Conservation (phyloP, 2,888 invertebrate species). For the Neoscelio sp. region DNA sequence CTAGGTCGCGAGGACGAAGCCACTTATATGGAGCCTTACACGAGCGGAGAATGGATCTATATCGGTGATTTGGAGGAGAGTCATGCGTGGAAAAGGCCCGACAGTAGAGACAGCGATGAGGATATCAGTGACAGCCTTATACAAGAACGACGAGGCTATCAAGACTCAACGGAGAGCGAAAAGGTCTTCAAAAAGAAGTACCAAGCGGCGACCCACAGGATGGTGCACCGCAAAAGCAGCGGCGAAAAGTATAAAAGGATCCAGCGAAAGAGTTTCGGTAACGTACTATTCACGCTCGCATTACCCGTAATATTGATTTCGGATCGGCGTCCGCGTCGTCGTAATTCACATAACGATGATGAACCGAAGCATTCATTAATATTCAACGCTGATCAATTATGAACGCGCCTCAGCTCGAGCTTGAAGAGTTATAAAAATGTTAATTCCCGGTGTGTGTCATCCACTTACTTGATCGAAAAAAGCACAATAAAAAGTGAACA, state of each 20-base stretch:
- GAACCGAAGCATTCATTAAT: conserved; percentile 1
- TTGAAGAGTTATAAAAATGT: conserved; percentile 16
- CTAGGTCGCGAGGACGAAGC: conserved; percentile 87
- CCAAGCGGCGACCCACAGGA: conserved; percentile 93
- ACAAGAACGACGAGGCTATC: conserved; percentile 84
- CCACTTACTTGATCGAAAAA: conserved; percentile 12
- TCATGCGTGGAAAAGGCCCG: conserved; percentile 86
- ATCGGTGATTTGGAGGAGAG: conserved; percentile 89
- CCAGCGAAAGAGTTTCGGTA: conserved; percentile 93
- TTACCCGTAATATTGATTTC: conserved; percentile 4
- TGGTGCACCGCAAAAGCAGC: conserved; percentile 95
- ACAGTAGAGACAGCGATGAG: conserved; percentile 81
- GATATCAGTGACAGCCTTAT: conserved; percentile 75
- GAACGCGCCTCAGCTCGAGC: background rate
- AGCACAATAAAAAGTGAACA: conserved; percentile 36
- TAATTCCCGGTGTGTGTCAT: background rate
- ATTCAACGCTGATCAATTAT: conserved; percentile 20
- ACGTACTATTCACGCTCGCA: conserved; percentile 80
- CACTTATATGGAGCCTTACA: conserved; percentile 90
- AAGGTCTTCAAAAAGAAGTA: conserved; percentile 93
- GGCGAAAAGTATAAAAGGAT: conserved; percentile 95
- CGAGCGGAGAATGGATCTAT: conserved; percentile 89
- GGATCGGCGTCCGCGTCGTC: background rate
- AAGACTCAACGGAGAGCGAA: conserved; percentile 91
- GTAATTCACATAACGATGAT: background rate